Base-by-base conservation (phyloP, 2,113 vertebrate species). In the Tachysurus vachellii region DNA sequence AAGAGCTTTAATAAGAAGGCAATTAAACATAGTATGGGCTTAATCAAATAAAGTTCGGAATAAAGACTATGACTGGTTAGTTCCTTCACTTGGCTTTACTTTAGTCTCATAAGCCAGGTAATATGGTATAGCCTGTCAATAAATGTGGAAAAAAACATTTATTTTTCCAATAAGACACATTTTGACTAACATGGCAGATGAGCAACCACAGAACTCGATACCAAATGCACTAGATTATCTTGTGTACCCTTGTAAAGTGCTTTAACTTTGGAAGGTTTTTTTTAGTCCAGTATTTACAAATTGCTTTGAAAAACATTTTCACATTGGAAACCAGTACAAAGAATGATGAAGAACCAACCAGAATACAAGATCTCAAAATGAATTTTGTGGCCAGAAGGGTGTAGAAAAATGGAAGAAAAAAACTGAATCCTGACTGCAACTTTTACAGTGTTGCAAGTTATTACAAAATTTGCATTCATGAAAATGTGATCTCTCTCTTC, bases 391-490 rank as follows among this genome's bases (percentile, higher is more conserved):
- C 77, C 77, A 80, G 8, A 56, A 57, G 36, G 10, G 77, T 80
- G 77, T 80, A 36, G 53, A 59, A 57, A 80, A 57, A 57, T 36
- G 16, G 54, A 50, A 57, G 57, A 61, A 81, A 61, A 2, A 36
- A 13, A 31, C 42, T 5, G 2, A 61, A 61, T 81, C 57, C 11
- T 80, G 26, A 26, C 31, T 81, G 56, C 14, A 81, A 61, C 79
- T 81, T 81, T 81, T 61, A 44, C 31, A 16, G 21, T 61, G 23
- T 5, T 81, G 79, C 13, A 12, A 59, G 57, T 59, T 81, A 81
- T 61, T 61, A 44, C 19, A 61, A 81, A 81, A 81, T 81, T 81
- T 81, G 79, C 79, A 81, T 81, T 61, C 79, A 81, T 81, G 31
- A 81, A 31, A 23, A 11, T 81, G 21, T 44, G 28, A 9, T 31